phyloP scores from a whole-genome alignment of 2,888 invertebrate genomes.

The Cyaniris semiargus region DNA sequence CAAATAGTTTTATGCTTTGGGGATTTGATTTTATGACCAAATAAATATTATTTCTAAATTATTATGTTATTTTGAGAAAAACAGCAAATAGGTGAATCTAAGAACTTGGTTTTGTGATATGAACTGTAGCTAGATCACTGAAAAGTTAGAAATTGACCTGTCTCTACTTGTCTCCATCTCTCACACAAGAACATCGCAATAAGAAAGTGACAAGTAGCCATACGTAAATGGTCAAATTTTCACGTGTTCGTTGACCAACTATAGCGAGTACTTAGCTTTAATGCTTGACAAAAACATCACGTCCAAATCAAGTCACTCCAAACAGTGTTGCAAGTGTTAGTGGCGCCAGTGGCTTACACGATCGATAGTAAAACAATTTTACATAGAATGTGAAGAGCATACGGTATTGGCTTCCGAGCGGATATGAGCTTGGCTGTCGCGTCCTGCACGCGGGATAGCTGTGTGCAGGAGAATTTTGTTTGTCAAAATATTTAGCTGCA shows the following conservation, averaged over 20 bases:
- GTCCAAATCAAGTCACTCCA: not conserved
- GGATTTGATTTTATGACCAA: not conserved
- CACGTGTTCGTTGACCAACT: not conserved
- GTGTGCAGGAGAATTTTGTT: too few species aligned
- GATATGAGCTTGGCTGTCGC: not conserved
- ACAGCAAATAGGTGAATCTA: too few species aligned
- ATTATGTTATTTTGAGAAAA: too few species aligned
- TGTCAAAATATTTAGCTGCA: too few species aligned
- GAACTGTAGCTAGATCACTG: too few species aligned
- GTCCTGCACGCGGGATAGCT: not conserved
- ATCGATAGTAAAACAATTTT: conserved; percentile 1
- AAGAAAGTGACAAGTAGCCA: too few species aligned
- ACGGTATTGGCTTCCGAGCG: not conserved
- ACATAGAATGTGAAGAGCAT: not conserved
- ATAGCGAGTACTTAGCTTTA: not conserved
- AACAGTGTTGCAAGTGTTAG: not conserved
- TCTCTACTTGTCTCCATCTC: too few species aligned
- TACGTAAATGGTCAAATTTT: too few species aligned
- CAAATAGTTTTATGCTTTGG: not conserved
- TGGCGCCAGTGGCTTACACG: not conserved
- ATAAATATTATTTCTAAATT: not conserved
- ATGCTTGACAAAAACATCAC: not conserved
- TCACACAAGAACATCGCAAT: too few species aligned
- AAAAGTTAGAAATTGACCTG: too few species aligned
- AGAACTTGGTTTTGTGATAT: too few species aligned